A percentile compares a stretch with the other conserved stretches of the same genome.
Evolutionary conservation across 2,888 invertebrate species (phyloP).

Genomic region (Cryptus armator): DNA sequence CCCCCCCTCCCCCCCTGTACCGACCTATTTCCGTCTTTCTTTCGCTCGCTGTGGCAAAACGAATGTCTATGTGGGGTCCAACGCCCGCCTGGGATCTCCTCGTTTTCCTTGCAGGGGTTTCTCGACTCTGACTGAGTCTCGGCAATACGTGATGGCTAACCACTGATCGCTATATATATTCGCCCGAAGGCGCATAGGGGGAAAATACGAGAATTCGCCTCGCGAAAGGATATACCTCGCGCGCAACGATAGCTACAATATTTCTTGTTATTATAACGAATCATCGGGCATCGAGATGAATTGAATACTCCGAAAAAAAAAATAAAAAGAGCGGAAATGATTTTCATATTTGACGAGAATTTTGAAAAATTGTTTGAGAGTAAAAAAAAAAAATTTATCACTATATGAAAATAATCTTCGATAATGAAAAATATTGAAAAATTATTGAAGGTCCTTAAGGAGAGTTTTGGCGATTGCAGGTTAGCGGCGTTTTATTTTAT

Average conservation of each 20-base stretch:
- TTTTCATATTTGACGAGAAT: too few species aligned
- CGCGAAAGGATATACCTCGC: background rate
- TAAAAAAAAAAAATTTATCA: too few species aligned
- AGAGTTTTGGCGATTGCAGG: too few species aligned
- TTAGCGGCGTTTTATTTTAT: too few species aligned
- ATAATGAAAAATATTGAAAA: too few species aligned
- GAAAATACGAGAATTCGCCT: slow-evolving; percentile 14
- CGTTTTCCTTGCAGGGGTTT: background rate
- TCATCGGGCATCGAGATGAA: background rate
- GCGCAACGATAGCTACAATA: background rate
- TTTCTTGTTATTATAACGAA: background rate
- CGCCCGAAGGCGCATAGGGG: slow-evolving; percentile 7
- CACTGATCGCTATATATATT: background rate
- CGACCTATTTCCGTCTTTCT: slow-evolving; percentile 3
- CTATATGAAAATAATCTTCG: too few species aligned
- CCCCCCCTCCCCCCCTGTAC: background rate
- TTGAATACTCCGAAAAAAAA: background rate
- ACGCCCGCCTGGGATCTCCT: background rate
- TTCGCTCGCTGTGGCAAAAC: background rate
- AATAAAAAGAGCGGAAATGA: too few species aligned
- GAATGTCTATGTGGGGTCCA: slow-evolving; percentile 24
- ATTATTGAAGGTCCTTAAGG: too few species aligned
- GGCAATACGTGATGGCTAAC: too few species aligned
- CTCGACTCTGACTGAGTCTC: background rate
- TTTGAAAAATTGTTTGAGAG: too few species aligned